Conservation (phyloP, 1,140 invertebrate species). For the Rhagoletis zephyria region DNA sequence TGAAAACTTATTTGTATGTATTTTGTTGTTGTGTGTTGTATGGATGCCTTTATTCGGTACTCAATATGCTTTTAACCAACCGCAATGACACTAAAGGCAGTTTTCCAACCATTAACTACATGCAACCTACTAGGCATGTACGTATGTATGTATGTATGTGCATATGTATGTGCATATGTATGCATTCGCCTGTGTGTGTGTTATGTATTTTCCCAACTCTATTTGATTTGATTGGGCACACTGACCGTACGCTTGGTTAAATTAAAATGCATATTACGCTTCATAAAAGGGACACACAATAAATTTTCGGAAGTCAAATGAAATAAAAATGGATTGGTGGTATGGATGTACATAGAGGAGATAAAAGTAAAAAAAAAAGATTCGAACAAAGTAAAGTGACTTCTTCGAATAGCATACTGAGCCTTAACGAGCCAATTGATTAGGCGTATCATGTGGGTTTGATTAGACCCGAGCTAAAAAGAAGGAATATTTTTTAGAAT, state of each 20-base stretch:
- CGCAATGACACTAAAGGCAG: constrained; percentile 28
- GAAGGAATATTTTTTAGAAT: no score
- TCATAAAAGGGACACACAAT: constrained; percentile 43
- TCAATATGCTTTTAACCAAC: background rate
- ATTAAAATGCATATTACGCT: constrained; percentile 51
- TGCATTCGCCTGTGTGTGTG: background rate
- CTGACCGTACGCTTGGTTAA: constrained; percentile 15
- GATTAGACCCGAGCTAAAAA: no score
- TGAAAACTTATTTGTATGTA: background rate
- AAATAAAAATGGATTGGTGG: constrained; percentile 22
- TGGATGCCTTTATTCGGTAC: background rate
- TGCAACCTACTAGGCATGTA: background rate
- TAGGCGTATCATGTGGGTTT: no score
- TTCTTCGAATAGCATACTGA: no score
- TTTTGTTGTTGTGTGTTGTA: background rate
- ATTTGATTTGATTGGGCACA: background rate
- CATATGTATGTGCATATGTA: background rate
- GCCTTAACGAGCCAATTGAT: no score
- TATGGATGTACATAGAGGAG: background rate
- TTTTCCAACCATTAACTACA: constrained; percentile 35
- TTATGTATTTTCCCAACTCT: constrained; percentile 4
- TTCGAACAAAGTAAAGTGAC: no score
- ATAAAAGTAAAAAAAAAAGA: background rate
- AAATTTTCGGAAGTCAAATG: constrained; percentile 47
- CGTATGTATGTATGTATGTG: background rate